These are phyloP conservation scores for Epinotia demarniana DNA, from an alignment of 2,888 invertebrate species.

Conservation along the genomic window DNA sequence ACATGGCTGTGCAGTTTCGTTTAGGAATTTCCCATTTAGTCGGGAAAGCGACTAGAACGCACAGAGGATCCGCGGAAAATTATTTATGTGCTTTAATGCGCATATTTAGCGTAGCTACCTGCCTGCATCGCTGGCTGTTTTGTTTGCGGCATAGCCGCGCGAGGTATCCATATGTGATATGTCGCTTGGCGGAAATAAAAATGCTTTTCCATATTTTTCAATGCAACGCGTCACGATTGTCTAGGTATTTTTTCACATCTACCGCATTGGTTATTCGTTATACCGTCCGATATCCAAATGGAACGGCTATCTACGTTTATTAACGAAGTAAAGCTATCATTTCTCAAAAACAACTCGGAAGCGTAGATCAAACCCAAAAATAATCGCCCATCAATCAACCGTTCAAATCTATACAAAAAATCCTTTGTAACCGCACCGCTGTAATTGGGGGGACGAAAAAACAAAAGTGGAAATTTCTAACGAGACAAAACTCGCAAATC, in stretches of 20 bases:
- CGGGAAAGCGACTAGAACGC: conserved; percentile 43
- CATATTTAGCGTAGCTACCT: conserved; percentile 44
- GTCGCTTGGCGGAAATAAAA: conserved; percentile 32
- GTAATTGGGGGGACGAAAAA: conserved; percentile 77
- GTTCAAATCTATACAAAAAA: conserved; percentile 66
- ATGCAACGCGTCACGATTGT: conserved; percentile 25
- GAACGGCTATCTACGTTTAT: conserved; percentile 18
- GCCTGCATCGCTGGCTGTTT: conserved; percentile 38
- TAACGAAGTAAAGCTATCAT: conserved; percentile 57
- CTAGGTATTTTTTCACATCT: conserved; percentile 9
- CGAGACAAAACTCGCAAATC: conserved; percentile 80
- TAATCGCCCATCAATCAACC: conserved; percentile 82
- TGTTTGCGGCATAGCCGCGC: conserved; percentile 30
- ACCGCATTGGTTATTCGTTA: neutral
- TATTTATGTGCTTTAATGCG: conserved; percentile 46
- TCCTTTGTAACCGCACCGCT: conserved; percentile 72
- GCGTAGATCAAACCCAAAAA: conserved; percentile 75
- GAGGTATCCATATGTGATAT: conserved; percentile 31
- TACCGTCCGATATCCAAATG: conserved; percentile 1
- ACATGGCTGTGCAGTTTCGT: conserved; percentile 58
- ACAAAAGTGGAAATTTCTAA: conserved; percentile 82
- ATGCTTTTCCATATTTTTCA: conserved; percentile 37
- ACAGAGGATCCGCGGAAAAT: conserved; percentile 41
- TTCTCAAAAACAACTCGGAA: conserved; percentile 75
- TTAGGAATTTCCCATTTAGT: conserved; percentile 48